Percentiles rank a stretch among this genome's conserved stretches.
Conservation (phyloP, 2,113 vertebrate genomes). For the Eulemur rufifrons region DNA sequence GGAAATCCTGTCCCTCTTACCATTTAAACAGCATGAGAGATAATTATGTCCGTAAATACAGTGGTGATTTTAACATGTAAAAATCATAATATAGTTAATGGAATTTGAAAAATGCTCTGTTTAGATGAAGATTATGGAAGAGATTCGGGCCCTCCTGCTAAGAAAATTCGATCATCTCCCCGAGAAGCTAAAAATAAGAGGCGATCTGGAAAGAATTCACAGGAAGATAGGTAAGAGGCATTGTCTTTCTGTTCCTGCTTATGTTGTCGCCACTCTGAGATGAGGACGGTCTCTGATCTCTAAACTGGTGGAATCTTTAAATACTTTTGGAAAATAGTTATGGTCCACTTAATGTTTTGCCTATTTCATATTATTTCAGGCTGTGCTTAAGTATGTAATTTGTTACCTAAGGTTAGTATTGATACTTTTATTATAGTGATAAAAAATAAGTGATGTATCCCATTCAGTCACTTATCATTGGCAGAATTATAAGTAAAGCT, state of each 20-base stretch:
- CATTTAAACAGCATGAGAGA: background rate
- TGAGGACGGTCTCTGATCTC: background rate
- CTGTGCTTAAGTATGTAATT: background rate
- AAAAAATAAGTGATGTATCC: background rate
- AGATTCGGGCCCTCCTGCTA: constrained; percentile 91
- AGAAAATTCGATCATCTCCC: constrained; percentile 95
- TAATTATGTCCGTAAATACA: constrained; percentile 10
- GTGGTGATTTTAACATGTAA: constrained; percentile 33
- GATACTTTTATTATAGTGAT: background rate
- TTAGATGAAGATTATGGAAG: constrained; percentile 96
- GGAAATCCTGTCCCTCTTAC: background rate
- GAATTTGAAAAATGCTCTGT: constrained; percentile 53
- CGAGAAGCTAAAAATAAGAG: constrained; percentile 97
- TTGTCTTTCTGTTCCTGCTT: background rate
- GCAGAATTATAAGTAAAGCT: background rate
- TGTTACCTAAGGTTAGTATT: background rate
- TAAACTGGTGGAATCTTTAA: background rate
- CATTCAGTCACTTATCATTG: constrained; percentile 11
- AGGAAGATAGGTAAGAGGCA: constrained; percentile 94
- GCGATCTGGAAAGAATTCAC: constrained; percentile 94
- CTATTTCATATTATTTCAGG: background rate
- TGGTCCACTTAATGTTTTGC: background rate
- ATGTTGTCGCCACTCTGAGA: background rate
- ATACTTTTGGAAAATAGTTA: background rate
- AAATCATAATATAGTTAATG: constrained; percentile 25